Evolutionary conservation across 1,140 invertebrate species (phyloP).

Genomic region (Drosophila pectinifera): DNA sequence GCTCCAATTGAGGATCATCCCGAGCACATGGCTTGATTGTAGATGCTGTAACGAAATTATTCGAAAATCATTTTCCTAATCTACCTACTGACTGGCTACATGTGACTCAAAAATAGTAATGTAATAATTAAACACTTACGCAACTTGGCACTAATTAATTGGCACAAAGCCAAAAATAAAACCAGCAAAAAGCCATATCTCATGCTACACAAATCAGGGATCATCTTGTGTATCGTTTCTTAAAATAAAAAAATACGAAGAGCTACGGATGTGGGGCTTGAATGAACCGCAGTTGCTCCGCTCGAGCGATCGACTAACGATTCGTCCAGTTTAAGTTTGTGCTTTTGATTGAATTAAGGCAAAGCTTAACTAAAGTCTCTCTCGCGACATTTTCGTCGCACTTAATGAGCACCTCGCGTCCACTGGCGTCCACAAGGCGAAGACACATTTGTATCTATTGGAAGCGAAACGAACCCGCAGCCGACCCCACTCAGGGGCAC

Average conservation of each 20-base stretch:
- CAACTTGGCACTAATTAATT: slow-evolving; percentile 56
- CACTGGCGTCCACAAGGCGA: slow-evolving; percentile 19
- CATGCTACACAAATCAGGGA: slow-evolving; percentile 15
- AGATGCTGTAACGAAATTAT: slow-evolving; percentile 72
- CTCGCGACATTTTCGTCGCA: slow-evolving; percentile 33
- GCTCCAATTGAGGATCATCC: slow-evolving; percentile 85
- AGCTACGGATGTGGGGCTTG: not conserved
- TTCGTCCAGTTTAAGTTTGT: slow-evolving; percentile 36
- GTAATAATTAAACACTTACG: slow-evolving; percentile 48
- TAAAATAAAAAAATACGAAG: slow-evolving; percentile 2
- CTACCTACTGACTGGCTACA: not conserved
- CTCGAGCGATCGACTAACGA: slow-evolving; percentile 68
- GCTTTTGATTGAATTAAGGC: slow-evolving; percentile 79
- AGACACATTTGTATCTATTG: slow-evolving; percentile 67
- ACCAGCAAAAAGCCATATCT: slow-evolving; percentile 17
- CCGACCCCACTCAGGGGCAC: slow-evolving; percentile 67
- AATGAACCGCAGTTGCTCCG: slow-evolving; percentile 63
- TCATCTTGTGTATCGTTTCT: slow-evolving; percentile 46
- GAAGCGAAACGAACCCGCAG: slow-evolving; percentile 38
- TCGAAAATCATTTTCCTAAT: not conserved
- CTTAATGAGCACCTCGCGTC: slow-evolving; percentile 21
- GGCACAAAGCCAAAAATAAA: slow-evolving; percentile 39
- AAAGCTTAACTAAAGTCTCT: slow-evolving; percentile 48
- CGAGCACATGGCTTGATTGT: slow-evolving; percentile 85
- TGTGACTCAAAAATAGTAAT: not conserved